Evolutionary conservation across 1,140 invertebrate genomes (phyloP), one percentile per base, ranked within the genome.

Genomic region (Drosophila trapezifrons): DNA sequence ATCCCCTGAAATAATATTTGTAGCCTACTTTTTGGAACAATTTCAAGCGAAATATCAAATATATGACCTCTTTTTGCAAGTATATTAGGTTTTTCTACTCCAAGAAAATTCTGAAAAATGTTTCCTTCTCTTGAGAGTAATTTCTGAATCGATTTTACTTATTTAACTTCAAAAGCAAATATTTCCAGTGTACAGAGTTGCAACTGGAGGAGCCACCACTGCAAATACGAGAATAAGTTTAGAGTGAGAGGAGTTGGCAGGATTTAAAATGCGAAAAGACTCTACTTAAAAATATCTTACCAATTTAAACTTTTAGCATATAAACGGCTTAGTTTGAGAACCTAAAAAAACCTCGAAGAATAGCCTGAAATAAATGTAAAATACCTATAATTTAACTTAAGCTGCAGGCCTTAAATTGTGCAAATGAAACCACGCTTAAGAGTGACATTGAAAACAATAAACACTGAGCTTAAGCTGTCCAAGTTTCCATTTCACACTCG

Each of bases 261-360:
- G 13, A 55, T 54, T 56, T 27, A 8, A 56, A 37, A 32, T 54
- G 32, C 51, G 32, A 37, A 37, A n/a, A 22, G 32, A 22, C 51
- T 55, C 2, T 55, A 55, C 22, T 55, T 40, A 55, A 55, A 55
- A 42, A 40, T 40, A 18, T 52, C 15, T 51, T 12, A 38, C 20
- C 20, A 15, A 18, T 60, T 54, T 15, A 27, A 54, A 37, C n/a
- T 55, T 62, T 12, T 13, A 37, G 32, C 51, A 38, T 38, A 38
- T n/a, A 38, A n/a, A n/a, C n/a, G 37, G 37, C 5, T 35, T n/a
- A n/a, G n/a, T n/a, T n/a, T n/a, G n/a, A n/a, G n/a, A n/a, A n/a
- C 1, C 25, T 32, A 18, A 2, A 8, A 7, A 38, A 15, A 4
- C 13, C 2, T 3, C 3, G 15, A 6, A 38, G n/a, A 15, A 13